These are phyloP conservation scores for Drosophila siamana DNA, from an alignment of 2,888 invertebrate genomes.

Conservation along the genomic window DNA sequence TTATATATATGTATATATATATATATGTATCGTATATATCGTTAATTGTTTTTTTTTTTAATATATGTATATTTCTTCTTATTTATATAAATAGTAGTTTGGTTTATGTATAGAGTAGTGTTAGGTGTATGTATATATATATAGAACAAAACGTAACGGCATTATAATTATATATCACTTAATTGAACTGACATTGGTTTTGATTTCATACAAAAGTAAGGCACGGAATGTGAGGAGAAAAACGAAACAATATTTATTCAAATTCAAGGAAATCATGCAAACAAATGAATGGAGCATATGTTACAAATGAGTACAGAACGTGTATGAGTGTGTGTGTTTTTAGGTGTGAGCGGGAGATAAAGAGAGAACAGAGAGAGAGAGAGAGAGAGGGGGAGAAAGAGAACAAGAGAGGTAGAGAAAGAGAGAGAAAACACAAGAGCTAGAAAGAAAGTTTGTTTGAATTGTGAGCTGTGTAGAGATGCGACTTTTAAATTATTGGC, in stretches of 20 bases:
- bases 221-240: conserved; percentile 9
- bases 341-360: conserved; percentile 13
- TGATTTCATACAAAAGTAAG: conserved; percentile 16
- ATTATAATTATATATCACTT: conserved; percentile 13
- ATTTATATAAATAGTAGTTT: conserved; percentile 8
- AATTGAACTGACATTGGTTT: conserved; percentile 4
- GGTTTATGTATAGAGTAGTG: conserved; percentile 8
- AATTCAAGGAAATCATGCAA: conserved; percentile 40
- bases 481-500: not conserved
- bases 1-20: conserved; percentile 16
- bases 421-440: conserved; percentile 11
- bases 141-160: conserved; percentile 33
- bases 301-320: conserved; percentile 29
- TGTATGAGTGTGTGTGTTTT: conserved; percentile 8
- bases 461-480: not conserved
- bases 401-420: conserved; percentile 13
- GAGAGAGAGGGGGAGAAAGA: conserved; percentile 10
- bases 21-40: no score
- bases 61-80: not conserved
- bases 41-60: not conserved
- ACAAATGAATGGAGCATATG: conserved; percentile 25
- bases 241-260: conserved; percentile 10
- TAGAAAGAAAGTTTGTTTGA: conserved; percentile 10
- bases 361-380: conserved; percentile 9
- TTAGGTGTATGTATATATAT: conserved; percentile 1